These are phyloP conservation scores for Drosophila punjabiensis DNA, from an alignment of 1,140 invertebrate species.

Conservation along the genomic window DNA sequence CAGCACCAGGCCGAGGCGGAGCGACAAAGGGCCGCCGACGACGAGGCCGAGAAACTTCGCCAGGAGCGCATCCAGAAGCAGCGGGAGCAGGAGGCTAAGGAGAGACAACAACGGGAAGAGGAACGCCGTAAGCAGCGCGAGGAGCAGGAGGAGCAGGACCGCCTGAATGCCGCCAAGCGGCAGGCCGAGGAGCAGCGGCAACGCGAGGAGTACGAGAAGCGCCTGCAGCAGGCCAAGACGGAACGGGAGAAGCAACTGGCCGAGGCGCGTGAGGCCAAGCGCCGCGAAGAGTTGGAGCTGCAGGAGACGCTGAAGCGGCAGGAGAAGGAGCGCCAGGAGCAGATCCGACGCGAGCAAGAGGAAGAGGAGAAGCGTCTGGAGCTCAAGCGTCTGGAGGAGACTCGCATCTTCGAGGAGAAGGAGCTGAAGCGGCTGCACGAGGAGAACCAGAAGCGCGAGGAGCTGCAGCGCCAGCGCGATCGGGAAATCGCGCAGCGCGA, in stretches of 20 bases:
- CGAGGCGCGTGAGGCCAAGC: slow-evolving; percentile 72
- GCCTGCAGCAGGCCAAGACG: slow-evolving; percentile 53
- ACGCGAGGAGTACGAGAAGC: slow-evolving; percentile 67
- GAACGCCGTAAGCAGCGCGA: slow-evolving; percentile 50
- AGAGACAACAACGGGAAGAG: slow-evolving; percentile 53
- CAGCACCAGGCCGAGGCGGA: slow-evolving; percentile 52
- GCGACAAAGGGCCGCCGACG: slow-evolving; percentile 48
- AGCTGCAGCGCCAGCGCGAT: slow-evolving; percentile 59
- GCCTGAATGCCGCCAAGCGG: slow-evolving; percentile 54
- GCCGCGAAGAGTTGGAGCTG: slow-evolving; percentile 59
- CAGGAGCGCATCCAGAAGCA: slow-evolving; percentile 59
- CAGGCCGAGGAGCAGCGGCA: slow-evolving; percentile 54
- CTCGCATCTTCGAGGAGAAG: slow-evolving; percentile 60
- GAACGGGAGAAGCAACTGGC: slow-evolving; percentile 70
- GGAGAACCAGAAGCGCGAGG: slow-evolving; percentile 64
- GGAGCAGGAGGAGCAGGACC: slow-evolving; percentile 60
- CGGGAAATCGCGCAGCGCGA: slow-evolving; percentile 61
- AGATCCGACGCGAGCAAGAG: slow-evolving; percentile 62
- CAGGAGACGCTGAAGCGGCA: slow-evolving; percentile 61
- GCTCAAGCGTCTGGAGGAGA: slow-evolving; percentile 64
- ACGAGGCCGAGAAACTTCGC: slow-evolving; percentile 50
- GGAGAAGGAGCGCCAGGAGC: slow-evolving; percentile 64
- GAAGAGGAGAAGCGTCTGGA: slow-evolving; percentile 74
- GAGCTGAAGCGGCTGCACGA: slow-evolving; percentile 70
- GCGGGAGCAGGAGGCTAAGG: slow-evolving; percentile 59